Evolutionary conservation across 2,113 vertebrate genomes (phyloP), one percentile per base, ranked within the genome.

Genomic region (Anguilla rostrata): DNA sequence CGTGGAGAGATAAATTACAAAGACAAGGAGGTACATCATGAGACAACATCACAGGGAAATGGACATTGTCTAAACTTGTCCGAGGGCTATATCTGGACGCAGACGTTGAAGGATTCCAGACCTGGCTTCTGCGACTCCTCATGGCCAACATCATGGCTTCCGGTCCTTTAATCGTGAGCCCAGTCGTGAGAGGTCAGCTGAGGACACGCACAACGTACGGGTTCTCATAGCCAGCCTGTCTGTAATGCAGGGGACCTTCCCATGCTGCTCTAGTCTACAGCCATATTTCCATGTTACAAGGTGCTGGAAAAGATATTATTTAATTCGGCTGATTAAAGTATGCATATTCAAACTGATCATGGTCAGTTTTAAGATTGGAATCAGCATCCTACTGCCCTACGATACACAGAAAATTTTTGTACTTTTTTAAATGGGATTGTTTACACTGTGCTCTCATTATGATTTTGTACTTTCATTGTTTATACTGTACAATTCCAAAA

Each of bases 31-130:
- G 57, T n/a, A 84, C 88, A 85, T 84, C 26, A 83, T 56, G 86
- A 90, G 75, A 87, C 84, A 86, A 87, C 85, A 29, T 9, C 85
- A 87, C 82, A 89, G 83, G 88, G 89, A 94, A 34, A 90, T 82
- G 92, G 90, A 87, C 91, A 89, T 86, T 93, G 91, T 92, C 90
- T 87, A 41, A 87, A 39, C 82, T 84, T 92, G 80, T 92, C 92
- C 92, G 3, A 29, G 90, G 91, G 91, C 88, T 20, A 5, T 5
- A 86, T 46, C 7, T 57, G 26, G 90, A 88, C 87, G 84, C 71
- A 60, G 46, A 79, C 83, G 89, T 93, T 93, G 88, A 91, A 93
- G 92, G 89, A 92, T 92, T 92, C 89, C 88, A 91, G 87, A 89
- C 87, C 87, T 88, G 87, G 88, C 83, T 83, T 89, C 93, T 91